These are phyloP conservation scores for Caenorhabditis latens DNA, from an alignment of 1,140 invertebrate species.

Conservation along the genomic window DNA sequence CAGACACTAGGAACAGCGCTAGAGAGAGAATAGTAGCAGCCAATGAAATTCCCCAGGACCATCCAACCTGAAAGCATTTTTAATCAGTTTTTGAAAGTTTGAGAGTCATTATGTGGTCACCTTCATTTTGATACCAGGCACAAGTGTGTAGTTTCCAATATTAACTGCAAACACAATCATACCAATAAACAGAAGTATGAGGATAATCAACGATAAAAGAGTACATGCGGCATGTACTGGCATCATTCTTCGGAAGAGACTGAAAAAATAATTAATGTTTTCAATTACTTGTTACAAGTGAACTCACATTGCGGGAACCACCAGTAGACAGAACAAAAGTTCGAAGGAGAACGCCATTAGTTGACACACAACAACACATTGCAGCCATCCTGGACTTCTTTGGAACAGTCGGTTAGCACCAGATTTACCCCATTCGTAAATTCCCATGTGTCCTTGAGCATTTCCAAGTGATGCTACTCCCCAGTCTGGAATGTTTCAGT, in stretches of 20 bases:
- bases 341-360: constrained; percentile 33
- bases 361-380: constrained; percentile 31
- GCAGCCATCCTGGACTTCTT: constrained; percentile 37
- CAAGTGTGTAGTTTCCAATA: not conserved
- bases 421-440: constrained; percentile 9
- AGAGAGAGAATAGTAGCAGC: constrained; percentile 25
- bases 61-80: not conserved
- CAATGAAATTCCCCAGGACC: constrained; percentile 18
- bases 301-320: constrained; percentile 25
- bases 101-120: not conserved
- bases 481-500: not conserved
- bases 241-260: constrained; percentile 47
- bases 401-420: constrained; percentile 6
- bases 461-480: not conserved
- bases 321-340: constrained; percentile 25
- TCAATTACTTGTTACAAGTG: not conserved
- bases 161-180: not conserved
- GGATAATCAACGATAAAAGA: constrained; percentile 5
- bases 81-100: not conserved
- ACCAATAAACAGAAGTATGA: not conserved
- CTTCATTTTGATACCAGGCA: not conserved
- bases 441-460: not conserved
- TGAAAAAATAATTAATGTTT: not conserved
- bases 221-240: constrained; percentile 33
- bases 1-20: not conserved